Conservation (phyloP, 2,113 vertebrate genomes). For the Plectropomus leopardus region DNA sequence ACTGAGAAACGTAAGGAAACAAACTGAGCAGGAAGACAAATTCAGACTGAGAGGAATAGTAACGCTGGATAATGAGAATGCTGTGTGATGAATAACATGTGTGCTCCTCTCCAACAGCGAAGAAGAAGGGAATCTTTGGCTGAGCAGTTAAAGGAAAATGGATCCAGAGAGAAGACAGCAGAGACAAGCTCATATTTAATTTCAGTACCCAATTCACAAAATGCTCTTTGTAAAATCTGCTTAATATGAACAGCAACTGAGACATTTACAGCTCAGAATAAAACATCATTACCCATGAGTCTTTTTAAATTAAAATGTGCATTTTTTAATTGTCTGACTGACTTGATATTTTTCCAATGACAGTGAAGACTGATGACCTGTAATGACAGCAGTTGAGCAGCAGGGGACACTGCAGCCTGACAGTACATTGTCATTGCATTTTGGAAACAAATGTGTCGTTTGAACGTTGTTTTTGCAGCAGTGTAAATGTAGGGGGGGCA, state of each 20-base stretch:
- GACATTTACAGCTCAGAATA: conserved; percentile 3
- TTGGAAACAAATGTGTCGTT: no score
- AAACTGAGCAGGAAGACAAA: not conserved
- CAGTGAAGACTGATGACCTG: not conserved
- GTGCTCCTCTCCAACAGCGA: conserved; percentile 52
- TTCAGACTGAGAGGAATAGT: not conserved
- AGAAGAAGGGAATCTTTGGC: conserved; percentile 51
- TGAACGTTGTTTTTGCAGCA: not conserved
- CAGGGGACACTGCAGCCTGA: conserved; percentile 25
- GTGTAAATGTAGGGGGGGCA: not conserved
- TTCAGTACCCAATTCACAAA: not conserved
- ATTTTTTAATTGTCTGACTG: not conserved
- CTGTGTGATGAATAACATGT: not conserved
- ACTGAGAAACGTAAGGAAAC: conserved; percentile 63
- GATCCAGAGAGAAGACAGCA: not conserved
- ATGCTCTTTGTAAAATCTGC: not conserved
- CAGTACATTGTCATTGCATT: not conserved
- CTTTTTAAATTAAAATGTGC: conserved; percentile 16
- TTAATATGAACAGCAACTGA: not conserved
- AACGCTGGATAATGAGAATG: not conserved
- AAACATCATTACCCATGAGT: not conserved
- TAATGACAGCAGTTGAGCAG: conserved; percentile 18
- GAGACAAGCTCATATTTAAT: not conserved
- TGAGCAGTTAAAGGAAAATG: conserved; percentile 29
- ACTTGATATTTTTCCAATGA: not conserved